Conservation (phyloP, 2,113 vertebrate species). For the Seriola quinqueradiata region DNA sequence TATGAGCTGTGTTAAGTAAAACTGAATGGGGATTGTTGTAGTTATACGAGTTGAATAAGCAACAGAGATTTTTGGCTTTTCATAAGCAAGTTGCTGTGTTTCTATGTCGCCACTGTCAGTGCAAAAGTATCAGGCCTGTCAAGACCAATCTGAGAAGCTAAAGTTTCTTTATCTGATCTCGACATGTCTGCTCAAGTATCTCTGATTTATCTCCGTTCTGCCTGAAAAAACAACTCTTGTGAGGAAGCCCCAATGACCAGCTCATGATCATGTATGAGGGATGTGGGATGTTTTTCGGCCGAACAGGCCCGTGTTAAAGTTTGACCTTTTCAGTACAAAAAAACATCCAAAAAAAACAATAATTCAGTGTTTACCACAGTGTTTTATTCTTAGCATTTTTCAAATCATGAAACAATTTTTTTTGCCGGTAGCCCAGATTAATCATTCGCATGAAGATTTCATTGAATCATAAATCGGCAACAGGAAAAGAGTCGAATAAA, state of each 20-base stretch:
- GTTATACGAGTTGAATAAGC: background rate
- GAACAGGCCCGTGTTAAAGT: background rate
- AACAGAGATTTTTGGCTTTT: background rate
- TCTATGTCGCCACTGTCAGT: background rate
- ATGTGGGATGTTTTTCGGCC: background rate
- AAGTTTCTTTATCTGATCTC: background rate
- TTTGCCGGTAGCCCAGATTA: no score
- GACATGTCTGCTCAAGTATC: background rate
- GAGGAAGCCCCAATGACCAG: no score
- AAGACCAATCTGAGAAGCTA: background rate
- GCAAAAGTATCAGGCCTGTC: no score
- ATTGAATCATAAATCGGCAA: no score
- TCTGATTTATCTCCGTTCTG: conserved; percentile 13
- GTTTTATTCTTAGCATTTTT: no score
- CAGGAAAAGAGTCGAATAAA: no score
- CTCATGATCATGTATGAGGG: background rate
- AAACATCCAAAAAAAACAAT: background rate
- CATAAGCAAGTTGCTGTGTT: background rate
- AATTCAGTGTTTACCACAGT: background rate
- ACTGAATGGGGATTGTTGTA: background rate
- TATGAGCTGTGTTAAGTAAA: no score
- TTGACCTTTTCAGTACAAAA: background rate
- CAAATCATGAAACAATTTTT: no score
- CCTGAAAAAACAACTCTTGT: background rate
- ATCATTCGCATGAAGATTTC: no score